Evolutionary conservation across 2,113 vertebrate genomes (phyloP), one percentile per base, ranked within the genome.

Genomic region (Natator depressus): DNA sequence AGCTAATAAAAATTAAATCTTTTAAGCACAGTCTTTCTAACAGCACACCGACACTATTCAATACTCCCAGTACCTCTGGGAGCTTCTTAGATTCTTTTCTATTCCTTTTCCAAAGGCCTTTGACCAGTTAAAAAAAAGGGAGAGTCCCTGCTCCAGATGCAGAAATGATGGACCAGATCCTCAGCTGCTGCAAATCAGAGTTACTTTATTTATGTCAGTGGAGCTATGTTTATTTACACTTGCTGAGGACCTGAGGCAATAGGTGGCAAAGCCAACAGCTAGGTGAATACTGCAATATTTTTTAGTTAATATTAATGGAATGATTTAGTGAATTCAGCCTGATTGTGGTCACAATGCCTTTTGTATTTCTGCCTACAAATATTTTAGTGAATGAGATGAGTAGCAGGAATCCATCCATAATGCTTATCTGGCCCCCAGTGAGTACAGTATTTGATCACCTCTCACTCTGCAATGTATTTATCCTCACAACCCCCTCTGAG

Each of bases 1-100:
- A 93, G 2, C 76, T 95, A 91, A 89, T 49, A 90, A 94, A 80
- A 87, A 89, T 29, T 95, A 84, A 85, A 78, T 95, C 88, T 87
- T 95, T 91, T 81, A 16, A 90, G 80, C 14, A 0, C 46, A 72
- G 22, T 22, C 46, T 10, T 93, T 84, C 87, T 85, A 94, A 89
- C 89, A 95, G 92, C 88, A 90, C 49, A 31, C 20, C 51, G 50
- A 87, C 88, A 54, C 89, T 75, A 55, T 88, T 94, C 88, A 53
- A 94, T 53, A 62, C 85, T 50, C 95, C 76, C 82, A 90, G 51
- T 29, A 47, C 0, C 24, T 22, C 69, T 84, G 85, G n/a, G 22
- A 50, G 0, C 88, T 82, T 69, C 93, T 88, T 93, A 80, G 35
- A 46, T 42, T 7, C 57, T 31, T 38, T 90, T 75, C 49, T 62